phyloP scores from a whole-genome alignment of 2,113 vertebrate genomes.

The Larimichthys polyactis region DNA sequence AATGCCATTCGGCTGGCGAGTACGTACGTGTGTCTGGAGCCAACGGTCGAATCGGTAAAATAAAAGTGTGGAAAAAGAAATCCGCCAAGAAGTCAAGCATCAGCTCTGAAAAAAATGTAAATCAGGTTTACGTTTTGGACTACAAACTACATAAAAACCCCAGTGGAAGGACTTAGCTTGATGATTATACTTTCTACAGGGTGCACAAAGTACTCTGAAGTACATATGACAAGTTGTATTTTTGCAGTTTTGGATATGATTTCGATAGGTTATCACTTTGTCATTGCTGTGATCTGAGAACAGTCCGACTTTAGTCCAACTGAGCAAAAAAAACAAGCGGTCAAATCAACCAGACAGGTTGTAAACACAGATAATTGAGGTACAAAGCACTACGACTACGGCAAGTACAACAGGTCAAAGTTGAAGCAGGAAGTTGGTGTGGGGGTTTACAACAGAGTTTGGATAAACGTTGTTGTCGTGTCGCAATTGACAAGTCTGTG shows the following conservation, averaged over 20 bases:
- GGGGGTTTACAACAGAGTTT: not conserved
- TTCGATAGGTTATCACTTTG: not conserved
- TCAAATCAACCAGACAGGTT: too few species aligned
- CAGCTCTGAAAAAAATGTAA: not conserved
- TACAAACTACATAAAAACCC: not conserved
- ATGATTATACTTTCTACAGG: not conserved
- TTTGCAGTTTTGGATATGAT: not conserved
- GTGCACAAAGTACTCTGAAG: too few species aligned
- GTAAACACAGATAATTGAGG: too few species aligned
- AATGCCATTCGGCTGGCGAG: conserved; percentile 11
- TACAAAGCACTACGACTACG: not conserved
- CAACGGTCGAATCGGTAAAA: not conserved
- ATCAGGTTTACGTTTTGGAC: not conserved
- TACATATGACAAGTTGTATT: not conserved
- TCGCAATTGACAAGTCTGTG: too few species aligned
- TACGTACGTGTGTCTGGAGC: not conserved
- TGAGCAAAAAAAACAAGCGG: not conserved
- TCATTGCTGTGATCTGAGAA: not conserved
- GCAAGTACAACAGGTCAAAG: not conserved
- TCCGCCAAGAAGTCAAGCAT: conserved; percentile 19
- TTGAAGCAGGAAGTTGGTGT: not conserved
- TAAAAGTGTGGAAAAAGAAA: not conserved
- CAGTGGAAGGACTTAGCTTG: not conserved
- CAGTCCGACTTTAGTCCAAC: not conserved
- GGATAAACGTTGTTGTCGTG: not conserved